Evolutionary conservation across 2,113 vertebrate genomes (phyloP).

Genomic region (Mixornis gularis): DNA sequence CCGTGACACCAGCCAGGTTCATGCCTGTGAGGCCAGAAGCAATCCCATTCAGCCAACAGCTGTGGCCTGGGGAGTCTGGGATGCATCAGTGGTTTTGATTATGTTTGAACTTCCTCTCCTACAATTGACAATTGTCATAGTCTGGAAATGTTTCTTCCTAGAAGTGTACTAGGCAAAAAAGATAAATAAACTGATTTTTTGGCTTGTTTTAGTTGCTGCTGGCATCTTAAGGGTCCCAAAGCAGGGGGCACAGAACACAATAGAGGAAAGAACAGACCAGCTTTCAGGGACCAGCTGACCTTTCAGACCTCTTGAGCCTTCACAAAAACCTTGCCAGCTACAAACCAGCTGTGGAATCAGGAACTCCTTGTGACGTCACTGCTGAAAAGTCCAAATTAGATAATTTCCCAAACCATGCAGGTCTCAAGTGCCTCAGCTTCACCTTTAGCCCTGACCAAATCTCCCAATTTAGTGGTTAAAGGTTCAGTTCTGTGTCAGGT

Average conservation of each 20-base stretch:
- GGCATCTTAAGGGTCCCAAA: constrained; percentile 15
- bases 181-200: constrained; percentile 46
- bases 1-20: not conserved
- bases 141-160: constrained; percentile 53
- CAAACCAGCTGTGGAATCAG: constrained; percentile 70
- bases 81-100: constrained; percentile 61
- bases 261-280: constrained; percentile 19
- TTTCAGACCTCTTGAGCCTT: constrained; percentile 55
- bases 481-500: constrained; percentile 69
- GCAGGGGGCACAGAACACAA: not conserved
- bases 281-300: constrained; percentile 60
- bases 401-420: constrained; percentile 69
- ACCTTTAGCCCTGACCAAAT: constrained; percentile 72
- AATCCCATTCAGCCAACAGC: constrained; percentile 5
- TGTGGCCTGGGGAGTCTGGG: not conserved
- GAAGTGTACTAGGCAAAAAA: not conserved
- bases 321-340: constrained; percentile 21
- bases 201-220: constrained; percentile 32
- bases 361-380: constrained; percentile 48
- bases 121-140: constrained; percentile 52
- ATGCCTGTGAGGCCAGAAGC: constrained; percentile 5
- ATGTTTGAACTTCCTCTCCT: constrained; percentile 59
- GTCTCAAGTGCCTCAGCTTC: constrained; percentile 56
- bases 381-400: constrained; percentile 70
- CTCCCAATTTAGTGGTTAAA: constrained; percentile 65